A percentile compares a stretch with the other conserved stretches of the same genome.
Evolutionary conservation across 2,888 invertebrate genomes (phyloP).

Genomic region (Nipponacmea schrenckii): DNA sequence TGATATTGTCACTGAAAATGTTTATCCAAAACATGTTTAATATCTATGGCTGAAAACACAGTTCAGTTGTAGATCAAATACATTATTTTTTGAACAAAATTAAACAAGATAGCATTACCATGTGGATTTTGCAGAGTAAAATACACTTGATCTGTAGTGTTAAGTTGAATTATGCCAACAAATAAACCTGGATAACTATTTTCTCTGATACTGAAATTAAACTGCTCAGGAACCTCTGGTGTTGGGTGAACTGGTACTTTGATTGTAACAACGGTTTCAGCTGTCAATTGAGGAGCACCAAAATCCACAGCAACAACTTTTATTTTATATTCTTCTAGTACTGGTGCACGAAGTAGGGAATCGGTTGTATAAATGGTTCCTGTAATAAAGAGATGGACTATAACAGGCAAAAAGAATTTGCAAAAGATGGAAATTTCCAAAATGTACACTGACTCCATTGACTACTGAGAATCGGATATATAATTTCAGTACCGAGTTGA

Average conservation of each 20-base stretch:
- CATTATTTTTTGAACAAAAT: no score
- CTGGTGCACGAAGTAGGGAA: constrained; percentile 25
- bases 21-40: no score
- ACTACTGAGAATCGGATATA: no score
- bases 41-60: no score
- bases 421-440: no score
- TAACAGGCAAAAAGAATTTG: no score
- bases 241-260: constrained; percentile 30
- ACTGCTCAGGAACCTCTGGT: constrained; percentile 22
- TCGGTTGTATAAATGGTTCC: constrained; percentile 32
- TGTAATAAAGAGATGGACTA: constrained; percentile 7
- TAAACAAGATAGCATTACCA: no score
- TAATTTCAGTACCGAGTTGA: no score
- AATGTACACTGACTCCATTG: no score
- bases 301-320: constrained; percentile 32
- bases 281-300: constrained; percentile 28
- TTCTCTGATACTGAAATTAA: neutral
- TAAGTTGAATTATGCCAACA: neutral
- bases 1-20: no score
- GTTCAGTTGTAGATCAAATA: no score
- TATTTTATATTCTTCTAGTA: constrained; percentile 25
- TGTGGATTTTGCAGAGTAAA: neutral
- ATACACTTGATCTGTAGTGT: neutral
- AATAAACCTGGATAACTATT: neutral
- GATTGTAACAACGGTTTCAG: constrained; percentile 25